These are phyloP conservation scores for Sterrhoptilus dennistouni DNA, from an alignment of 2,113 vertebrate genomes.

Conservation along the genomic window DNA sequence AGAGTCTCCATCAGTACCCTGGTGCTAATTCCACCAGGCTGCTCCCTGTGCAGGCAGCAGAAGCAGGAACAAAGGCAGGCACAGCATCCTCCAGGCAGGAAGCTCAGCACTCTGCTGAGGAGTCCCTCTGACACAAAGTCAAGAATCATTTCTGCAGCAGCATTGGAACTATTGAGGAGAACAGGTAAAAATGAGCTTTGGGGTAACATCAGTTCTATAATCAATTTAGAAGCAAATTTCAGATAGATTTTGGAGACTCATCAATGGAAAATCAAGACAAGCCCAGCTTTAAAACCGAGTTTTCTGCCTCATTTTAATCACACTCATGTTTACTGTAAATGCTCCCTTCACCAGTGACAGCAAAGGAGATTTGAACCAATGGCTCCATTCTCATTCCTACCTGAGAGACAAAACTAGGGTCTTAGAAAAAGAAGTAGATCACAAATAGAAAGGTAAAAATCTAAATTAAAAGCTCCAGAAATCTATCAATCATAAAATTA, in stretches of 20 bases:
- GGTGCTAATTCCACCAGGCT: fast-evolving
- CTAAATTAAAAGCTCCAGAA: slow-evolving; percentile 29
- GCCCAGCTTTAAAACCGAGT: neutral
- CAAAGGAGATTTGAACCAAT: neutral
- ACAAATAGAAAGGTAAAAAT: neutral
- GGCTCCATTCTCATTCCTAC: neutral
- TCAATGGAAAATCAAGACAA: neutral
- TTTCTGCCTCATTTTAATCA: neutral
- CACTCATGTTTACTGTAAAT: neutral
- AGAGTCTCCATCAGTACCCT: neutral
- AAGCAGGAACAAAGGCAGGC: neutral
- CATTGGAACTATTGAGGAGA: neutral
- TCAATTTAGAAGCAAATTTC: neutral
- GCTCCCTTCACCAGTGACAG: neutral
- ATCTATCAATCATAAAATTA: slow-evolving; percentile 18
- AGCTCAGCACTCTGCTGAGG: neutral
- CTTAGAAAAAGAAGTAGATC: neutral
- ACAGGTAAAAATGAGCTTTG: neutral
- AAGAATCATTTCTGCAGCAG: neutral
- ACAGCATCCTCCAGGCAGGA: neutral
- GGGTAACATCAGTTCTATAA: neutral
- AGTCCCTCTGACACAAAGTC: neutral
- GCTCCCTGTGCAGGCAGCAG: neutral
- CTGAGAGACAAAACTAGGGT: neutral
- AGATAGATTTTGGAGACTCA: neutral